Percentiles rank a stretch among this genome's conserved stretches.
phyloP scores from a whole-genome alignment of 2,888 invertebrate genomes.

The Micropterix aruncella region DNA sequence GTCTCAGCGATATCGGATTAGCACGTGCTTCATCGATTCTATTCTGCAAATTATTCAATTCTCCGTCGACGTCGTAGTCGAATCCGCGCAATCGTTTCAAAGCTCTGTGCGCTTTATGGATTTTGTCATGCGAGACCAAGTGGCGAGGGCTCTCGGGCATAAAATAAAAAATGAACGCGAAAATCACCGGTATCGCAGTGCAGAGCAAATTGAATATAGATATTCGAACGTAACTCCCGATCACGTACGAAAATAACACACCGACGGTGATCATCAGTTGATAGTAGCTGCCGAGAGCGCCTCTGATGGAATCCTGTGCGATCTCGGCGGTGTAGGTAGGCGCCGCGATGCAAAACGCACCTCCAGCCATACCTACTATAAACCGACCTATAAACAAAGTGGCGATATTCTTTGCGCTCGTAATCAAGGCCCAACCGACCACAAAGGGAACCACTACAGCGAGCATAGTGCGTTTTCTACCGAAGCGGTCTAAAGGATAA shows the following conservation, averaged over 20 bases:
- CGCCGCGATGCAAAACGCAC: constrained; percentile 70
- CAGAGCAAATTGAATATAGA: constrained; percentile 50
- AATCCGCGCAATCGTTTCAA: constrained; percentile 61
- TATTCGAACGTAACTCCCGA: constrained; percentile 46
- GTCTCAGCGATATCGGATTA: constrained; percentile 38
- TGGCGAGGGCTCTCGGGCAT: constrained; percentile 82
- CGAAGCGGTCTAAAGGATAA: constrained; percentile 49
- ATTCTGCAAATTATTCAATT: constrained; percentile 45
- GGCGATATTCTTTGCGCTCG: constrained; percentile 46
- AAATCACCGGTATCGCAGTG: constrained; percentile 50
- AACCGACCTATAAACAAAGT: constrained; percentile 55
- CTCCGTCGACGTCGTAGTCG: constrained; percentile 49
- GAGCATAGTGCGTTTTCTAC: constrained; percentile 59
- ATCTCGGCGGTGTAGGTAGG: constrained; percentile 82
- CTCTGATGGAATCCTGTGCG: constrained; percentile 68
- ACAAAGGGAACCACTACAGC: constrained; percentile 50
- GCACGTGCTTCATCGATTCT: constrained; percentile 35
- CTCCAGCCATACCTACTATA: constrained; percentile 59
- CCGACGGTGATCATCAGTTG: constrained; percentile 78
- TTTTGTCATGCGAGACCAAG: constrained; percentile 46
- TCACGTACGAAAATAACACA: constrained; percentile 60
- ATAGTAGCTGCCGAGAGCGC: constrained; percentile 74
- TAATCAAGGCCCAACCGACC: constrained; percentile 59
- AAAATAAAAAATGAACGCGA: constrained; percentile 56
- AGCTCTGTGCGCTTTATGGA: constrained; percentile 52